A percentile compares a stretch with the other conserved stretches of the same genome.
Conservation (phyloP, 1,140 invertebrate species). For the Eumaeus atala region DNA sequence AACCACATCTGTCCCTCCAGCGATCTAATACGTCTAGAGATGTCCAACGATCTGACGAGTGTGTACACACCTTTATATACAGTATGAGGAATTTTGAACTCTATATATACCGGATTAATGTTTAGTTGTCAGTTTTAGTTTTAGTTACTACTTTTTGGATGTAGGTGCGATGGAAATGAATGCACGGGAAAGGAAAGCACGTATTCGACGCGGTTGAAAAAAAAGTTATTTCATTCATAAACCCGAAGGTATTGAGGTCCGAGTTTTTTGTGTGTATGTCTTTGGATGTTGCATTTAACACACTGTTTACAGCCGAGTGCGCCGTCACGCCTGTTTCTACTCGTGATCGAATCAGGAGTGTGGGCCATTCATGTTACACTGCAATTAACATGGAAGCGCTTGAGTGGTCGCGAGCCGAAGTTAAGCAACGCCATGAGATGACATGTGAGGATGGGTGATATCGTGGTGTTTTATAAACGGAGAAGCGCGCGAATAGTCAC, state of each 20-base stretch:
- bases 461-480: too few relatives aligned
- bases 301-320: conserved; percentile 55
- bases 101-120: not conserved
- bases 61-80: conserved; percentile 33
- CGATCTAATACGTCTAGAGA: conserved; percentile 41
- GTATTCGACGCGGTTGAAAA: conserved; percentile 67
- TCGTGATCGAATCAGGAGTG: too few relatives aligned
- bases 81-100: conserved; percentile 19
- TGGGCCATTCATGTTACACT: too few relatives aligned
- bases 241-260: conserved; percentile 61
- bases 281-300: conserved; percentile 53
- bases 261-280: conserved; percentile 31
- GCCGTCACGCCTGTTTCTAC: conserved; percentile 34
- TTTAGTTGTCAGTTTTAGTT: conserved; percentile 21
- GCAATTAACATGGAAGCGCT: too few relatives aligned
- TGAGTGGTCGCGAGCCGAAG: too few relatives aligned
- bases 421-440: too few relatives aligned
- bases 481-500: too few relatives aligned
- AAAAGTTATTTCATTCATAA: conserved; percentile 73
- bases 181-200: conserved; percentile 70
- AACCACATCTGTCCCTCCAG: conserved; percentile 49
- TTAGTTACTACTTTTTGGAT: conserved; percentile 33
- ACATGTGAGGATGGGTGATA: too few relatives aligned
- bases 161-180: conserved; percentile 54
- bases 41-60: conserved; percentile 35